Base-by-base conservation (phyloP, 2,797 vertebrate genomes). In the Antrozous pallidus region DNA sequence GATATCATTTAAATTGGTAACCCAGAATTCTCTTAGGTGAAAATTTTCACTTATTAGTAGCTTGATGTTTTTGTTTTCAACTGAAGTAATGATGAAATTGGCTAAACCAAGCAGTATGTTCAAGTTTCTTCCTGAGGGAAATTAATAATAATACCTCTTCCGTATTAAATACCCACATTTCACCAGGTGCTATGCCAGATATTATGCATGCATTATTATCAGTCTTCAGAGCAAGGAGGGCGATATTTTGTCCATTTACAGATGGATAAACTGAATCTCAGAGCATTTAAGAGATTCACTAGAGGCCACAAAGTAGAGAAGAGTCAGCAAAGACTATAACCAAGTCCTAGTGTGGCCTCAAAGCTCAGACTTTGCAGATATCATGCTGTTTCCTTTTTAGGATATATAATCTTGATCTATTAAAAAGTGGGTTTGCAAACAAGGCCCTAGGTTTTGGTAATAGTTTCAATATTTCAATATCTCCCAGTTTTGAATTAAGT, bases 1-100 rank as follows among this genome's bases (percentile, higher is more conserved):
- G 33, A 67, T 88, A 70, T 83, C 58, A 31, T 67, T 93, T 92
- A 58, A 26, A 91, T 61, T n/a, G 63, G n/a, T 42, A 69, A 80
- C 78, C 88, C 74, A 82, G 61, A 86, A 45, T 81, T 93, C 28
- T 95, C 80, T 49, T n/a, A 89, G 81, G 70, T 92, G 74, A 94
- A 90, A 81, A 86, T 69, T 31, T 65, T 58, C 36, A 71, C 17
- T 61, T 91, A 80, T 31, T 51, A 75, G 12, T 81, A n/a, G 11
- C n/a, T 75, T 85, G 42, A 49, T 83, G 51, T 31, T 94, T 90
- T 81, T 87, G 81, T 90, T 88, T 93, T 78, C 14, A 90, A 13
- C 5, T 36, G 22, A 70, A 73, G 33, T 42, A 67, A 49, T 58
- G 13, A 67, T 58, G 42, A 4, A 83, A 63, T 16, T 91, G 24